Evolutionary conservation across 2,888 invertebrate genomes (phyloP).

Genomic region (Mesodorylaimus sp.): DNA sequence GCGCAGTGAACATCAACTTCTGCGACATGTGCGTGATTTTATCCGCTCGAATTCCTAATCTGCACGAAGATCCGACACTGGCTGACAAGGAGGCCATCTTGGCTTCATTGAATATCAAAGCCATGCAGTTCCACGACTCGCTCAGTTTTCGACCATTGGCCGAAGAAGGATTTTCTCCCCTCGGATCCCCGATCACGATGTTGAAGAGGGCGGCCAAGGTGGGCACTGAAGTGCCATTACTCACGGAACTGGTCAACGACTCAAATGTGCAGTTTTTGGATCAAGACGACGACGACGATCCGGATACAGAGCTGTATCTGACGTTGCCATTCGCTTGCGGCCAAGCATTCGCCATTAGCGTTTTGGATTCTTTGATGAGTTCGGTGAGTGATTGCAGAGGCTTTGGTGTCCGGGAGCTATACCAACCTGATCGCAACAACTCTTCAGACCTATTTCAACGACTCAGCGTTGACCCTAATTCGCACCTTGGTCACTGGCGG

Average conservation of each 20-base stretch:
- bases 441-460: constrained; percentile 86
- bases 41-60: constrained; percentile 78
- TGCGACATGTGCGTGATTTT: constrained; percentile 99
- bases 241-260: constrained; percentile 77
- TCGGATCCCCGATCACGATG: constrained; percentile 29
- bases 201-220: constrained; percentile 80
- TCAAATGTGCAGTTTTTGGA: constrained; percentile 61
- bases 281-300: constrained; percentile 85
- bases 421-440: not conserved
- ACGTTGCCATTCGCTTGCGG: constrained; percentile 99
- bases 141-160: too few relatives aligned
- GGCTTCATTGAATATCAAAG: constrained; percentile 95
- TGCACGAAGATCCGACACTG: constrained; percentile 28
- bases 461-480: constrained; percentile 93
- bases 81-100: constrained; percentile 51
- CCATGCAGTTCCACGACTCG: constrained; percentile 35
- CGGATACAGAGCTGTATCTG: constrained; percentile 92
- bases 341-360: constrained; percentile 96
- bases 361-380: constrained; percentile 95
- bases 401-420: too few relatives aligned
- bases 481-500: constrained; percentile 93
- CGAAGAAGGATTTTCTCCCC: not conserved
- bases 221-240: constrained; percentile 95
- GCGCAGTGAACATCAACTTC: constrained; percentile 93
- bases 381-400: constrained; percentile 61